Evolutionary conservation across 2,888 invertebrate species (phyloP).

Genomic region (Mesorhabditis spiculigera): DNA sequence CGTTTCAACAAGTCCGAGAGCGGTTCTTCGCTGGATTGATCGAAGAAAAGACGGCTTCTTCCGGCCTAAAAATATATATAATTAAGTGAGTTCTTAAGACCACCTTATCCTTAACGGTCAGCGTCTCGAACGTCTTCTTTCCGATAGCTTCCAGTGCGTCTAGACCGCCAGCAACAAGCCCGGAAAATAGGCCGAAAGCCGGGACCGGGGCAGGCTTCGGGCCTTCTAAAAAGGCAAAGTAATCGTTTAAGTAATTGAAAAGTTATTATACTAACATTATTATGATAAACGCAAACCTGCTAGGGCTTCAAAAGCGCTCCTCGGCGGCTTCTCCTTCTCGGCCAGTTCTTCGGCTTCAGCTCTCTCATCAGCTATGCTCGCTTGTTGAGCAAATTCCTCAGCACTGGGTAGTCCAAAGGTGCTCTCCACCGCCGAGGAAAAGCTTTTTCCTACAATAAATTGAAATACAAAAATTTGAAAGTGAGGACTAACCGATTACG

Average conservation of each 20-base stretch:
- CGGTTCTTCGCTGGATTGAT: not conserved
- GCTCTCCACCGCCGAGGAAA: slow-evolving; percentile 73
- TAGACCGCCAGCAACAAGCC: slow-evolving; percentile 59
- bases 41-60: not conserved
- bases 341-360: not conserved
- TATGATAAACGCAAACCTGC: not conserved
- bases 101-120: slow-evolving; percentile 82
- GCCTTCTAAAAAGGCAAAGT: not conserved
- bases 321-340: not conserved
- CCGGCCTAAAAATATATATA: not conserved
- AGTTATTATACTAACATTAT: not conserved
- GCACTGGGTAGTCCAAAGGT: slow-evolving; percentile 81
- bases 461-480: not conserved
- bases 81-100: not conserved
- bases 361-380: not conserved
- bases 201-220: not conserved
- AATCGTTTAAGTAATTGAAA: not conserved
- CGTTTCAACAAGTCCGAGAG: not conserved
- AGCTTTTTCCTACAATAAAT: slow-evolving; percentile 68
- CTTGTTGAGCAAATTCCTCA: slow-evolving; percentile 69
- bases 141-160: slow-evolving; percentile 88
- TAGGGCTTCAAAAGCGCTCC: not conserved
- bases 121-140: slow-evolving; percentile 90
- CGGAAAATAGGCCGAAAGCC: slow-evolving; percentile 34
- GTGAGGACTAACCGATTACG: not conserved